Conservation (phyloP, 2,113 vertebrate genomes). For the Zosterops hypoxanthus region DNA sequence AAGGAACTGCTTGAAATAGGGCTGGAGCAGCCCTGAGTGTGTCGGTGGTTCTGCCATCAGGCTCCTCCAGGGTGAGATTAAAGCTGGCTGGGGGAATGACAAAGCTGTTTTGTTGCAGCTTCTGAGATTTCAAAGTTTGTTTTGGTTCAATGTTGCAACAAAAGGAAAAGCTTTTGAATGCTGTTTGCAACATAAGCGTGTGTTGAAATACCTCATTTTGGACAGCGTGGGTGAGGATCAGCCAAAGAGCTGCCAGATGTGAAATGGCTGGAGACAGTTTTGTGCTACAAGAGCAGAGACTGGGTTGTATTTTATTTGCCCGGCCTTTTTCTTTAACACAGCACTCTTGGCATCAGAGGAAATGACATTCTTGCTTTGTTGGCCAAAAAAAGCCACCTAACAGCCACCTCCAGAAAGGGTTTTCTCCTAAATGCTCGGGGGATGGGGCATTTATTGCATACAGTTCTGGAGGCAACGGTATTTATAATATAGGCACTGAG, state of each 20-base stretch:
- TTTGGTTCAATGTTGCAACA: constrained; percentile 33
- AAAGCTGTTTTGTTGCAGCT: constrained; percentile 13
- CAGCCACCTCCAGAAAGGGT: not conserved
- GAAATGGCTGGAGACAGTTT: not conserved
- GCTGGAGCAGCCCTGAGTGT: not conserved
- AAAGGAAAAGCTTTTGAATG: constrained; percentile 36
- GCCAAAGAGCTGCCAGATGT: not conserved
- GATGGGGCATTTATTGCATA: fast-evolving
- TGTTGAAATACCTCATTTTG: constrained; percentile 34
- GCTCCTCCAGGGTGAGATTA: not conserved
- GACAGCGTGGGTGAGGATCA: not conserved
- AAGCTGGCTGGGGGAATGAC: not conserved
- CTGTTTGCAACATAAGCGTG: constrained; percentile 1
- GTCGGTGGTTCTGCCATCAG: not conserved
- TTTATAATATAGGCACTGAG: not conserved
- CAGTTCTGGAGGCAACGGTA: not conserved
- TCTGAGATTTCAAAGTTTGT: constrained; percentile 42
- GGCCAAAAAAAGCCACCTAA: not conserved
- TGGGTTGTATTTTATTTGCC: not conserved
- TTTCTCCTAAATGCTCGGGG: fast-evolving
- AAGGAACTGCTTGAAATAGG: not conserved
- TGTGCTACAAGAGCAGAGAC: not conserved
- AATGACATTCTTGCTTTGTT: not conserved
- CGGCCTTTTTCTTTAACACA: not conserved
- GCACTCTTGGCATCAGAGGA: not conserved